phyloP scores from a whole-genome alignment of 2,888 invertebrate species.

The Trimorus sp. region DNA sequence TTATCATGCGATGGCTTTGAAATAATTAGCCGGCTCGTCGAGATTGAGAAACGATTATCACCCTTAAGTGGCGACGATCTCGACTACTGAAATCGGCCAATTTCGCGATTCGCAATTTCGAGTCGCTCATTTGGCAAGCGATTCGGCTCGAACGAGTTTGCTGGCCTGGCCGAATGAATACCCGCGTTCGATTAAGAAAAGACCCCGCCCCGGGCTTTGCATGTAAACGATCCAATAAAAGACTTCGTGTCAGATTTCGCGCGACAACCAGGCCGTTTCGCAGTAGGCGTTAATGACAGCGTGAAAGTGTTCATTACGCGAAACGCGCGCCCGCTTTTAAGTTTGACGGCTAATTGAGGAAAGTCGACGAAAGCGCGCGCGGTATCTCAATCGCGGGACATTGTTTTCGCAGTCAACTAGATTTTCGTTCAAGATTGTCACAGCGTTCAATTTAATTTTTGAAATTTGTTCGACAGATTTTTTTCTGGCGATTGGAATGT shows the following conservation, averaged over 20 bases:
- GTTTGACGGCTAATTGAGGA: conserved; percentile 40
- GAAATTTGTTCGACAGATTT: too few species aligned
- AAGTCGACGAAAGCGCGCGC: conserved; percentile 32
- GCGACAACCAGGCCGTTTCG: conserved; percentile 17
- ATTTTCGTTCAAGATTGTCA: too few species aligned
- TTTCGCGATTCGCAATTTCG: too few species aligned
- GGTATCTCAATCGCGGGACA: conserved; percentile 13
- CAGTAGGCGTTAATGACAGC: conserved; percentile 40
- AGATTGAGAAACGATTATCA: conserved; percentile 29
- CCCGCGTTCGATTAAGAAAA: not conserved
- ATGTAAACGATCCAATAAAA: too few species aligned
- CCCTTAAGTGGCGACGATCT: too few species aligned
- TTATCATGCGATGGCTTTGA: conserved; percentile 7
- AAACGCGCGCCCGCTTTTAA: conserved; percentile 27
- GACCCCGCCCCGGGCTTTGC: too few species aligned
- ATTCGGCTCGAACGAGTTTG: too few species aligned
- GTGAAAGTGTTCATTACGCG: conserved; percentile 36
- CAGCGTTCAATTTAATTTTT: too few species aligned
- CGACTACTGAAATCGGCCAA: too few species aligned
- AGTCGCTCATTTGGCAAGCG: too few species aligned
- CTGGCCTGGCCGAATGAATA: not conserved
- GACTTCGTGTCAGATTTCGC: not conserved
- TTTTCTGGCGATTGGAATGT: too few species aligned
- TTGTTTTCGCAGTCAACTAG: conserved; percentile 12
- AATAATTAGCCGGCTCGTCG: conserved; percentile 23